phyloP scores from a whole-genome alignment of 2,797 vertebrate genomes.

The Rhabdophis nuchalis region DNA sequence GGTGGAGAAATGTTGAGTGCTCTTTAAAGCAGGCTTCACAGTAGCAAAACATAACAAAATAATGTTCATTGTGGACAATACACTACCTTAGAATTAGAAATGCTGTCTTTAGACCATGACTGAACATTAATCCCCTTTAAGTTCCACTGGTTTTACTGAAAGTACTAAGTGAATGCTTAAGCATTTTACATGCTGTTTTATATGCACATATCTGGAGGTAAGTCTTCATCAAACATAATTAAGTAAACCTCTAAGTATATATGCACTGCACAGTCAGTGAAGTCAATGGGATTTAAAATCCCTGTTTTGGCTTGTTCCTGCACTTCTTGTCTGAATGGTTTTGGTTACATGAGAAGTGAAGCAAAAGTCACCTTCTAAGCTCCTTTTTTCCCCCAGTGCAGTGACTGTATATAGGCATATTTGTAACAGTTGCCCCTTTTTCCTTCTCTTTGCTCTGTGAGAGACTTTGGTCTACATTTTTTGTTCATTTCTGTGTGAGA shows the following conservation, averaged over 20 bases:
- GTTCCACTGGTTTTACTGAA: neutral
- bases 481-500: conserved; percentile 48
- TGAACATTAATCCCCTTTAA: neutral
- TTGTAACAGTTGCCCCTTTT: neutral
- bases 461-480: conserved; percentile 43
- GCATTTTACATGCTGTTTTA: neutral
- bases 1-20: neutral
- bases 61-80: neutral
- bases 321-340: conserved; percentile 16
- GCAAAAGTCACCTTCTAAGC: conserved; percentile 23
- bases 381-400: neutral
- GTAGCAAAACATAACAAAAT: neutral
- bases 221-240: neutral
- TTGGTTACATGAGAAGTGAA: conserved; percentile 35
- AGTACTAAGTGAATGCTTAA: neutral
- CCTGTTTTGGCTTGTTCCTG: neutral
- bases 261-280: neutral
- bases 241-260: neutral
- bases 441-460: conserved; percentile 18
- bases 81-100: neutral
- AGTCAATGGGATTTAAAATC: neutral
- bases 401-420: neutral
- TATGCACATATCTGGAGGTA: neutral
- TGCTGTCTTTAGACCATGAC: neutral
- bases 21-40: neutral